Conservation (phyloP, 2,113 vertebrate genomes). For the Dicerorhinus sumatrensis region DNA sequence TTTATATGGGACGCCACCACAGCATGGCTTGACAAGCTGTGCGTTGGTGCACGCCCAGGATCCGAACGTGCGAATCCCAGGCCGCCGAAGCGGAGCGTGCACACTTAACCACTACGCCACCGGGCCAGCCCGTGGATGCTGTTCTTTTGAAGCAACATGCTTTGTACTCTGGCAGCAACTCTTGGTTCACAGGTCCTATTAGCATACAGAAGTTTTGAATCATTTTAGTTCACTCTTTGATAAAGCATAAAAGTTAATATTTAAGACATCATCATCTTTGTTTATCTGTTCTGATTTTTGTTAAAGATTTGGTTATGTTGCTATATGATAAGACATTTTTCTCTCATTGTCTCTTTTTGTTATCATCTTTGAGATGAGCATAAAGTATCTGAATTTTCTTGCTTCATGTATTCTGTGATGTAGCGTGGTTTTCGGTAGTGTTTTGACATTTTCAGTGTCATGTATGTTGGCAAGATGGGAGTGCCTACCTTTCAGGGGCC, state of each 20-base stretch:
- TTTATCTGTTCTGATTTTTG: slow-evolving; percentile 38
- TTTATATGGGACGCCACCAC: no score
- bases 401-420: not conserved
- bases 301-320: not conserved
- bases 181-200: not conserved
- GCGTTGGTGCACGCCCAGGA: no score
- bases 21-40: no score
- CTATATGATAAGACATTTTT: not conserved
- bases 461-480: not conserved
- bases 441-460: slow-evolving; percentile 55
- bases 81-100: no score
- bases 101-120: no score
- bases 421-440: slow-evolving; percentile 29
- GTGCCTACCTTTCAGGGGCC: not conserved
- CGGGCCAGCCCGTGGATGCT: not conserved
- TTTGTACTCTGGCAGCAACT: slow-evolving; percentile 28
- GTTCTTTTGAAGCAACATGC: not conserved
- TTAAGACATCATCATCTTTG: not conserved
- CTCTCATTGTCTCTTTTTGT: not conserved
- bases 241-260: slow-evolving; percentile 26
- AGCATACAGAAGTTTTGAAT: not conserved
- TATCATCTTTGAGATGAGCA: slow-evolving; percentile 30
- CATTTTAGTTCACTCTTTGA: slow-evolving; percentile 12
- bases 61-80: no score
- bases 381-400: slow-evolving; percentile 28